Evolutionary conservation across 2,888 invertebrate species (phyloP).

Genomic region (Ypsolopha sequella): DNA sequence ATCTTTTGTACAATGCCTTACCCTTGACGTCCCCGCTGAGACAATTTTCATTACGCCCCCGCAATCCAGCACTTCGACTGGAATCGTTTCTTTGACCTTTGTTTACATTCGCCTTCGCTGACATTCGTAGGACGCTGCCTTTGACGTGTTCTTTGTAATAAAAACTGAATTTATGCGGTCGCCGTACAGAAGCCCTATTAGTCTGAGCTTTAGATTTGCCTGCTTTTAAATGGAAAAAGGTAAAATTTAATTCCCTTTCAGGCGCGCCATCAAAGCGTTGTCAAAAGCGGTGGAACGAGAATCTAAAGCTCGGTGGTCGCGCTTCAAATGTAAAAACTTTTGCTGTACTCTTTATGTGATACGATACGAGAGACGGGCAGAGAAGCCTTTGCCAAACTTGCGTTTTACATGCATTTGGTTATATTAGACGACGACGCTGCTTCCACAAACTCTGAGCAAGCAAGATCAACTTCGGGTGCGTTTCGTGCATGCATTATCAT

Average conservation of each 20-base stretch:
- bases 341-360: conserved; percentile 58
- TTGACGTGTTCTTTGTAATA: conserved; percentile 21
- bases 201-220: conserved; percentile 14
- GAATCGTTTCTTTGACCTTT: conserved; percentile 57
- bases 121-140: conserved; percentile 37
- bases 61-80: conserved; percentile 16
- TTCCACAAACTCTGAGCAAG: conserved; percentile 18
- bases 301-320: conserved; percentile 32
- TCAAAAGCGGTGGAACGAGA: conserved; percentile 60
- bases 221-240: conserved; percentile 46
- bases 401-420: conserved; percentile 50
- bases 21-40: conserved; percentile 41
- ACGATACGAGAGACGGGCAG: conserved; percentile 35
- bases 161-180: conserved; percentile 10
- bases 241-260: conserved; percentile 54
- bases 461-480: neutral
- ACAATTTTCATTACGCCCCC: conserved; percentile 36
- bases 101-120: conserved; percentile 33
- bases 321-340: conserved; percentile 64
- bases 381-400: conserved; percentile 59
- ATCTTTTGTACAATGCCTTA: conserved; percentile 42
- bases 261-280: conserved; percentile 57
- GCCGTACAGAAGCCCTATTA: conserved; percentile 22
- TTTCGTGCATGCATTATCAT: conserved; percentile 11
- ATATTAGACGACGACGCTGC: conserved; percentile 29